Conservation (phyloP, 2,797 vertebrate species). For the Halcyon leucocephala region DNA sequence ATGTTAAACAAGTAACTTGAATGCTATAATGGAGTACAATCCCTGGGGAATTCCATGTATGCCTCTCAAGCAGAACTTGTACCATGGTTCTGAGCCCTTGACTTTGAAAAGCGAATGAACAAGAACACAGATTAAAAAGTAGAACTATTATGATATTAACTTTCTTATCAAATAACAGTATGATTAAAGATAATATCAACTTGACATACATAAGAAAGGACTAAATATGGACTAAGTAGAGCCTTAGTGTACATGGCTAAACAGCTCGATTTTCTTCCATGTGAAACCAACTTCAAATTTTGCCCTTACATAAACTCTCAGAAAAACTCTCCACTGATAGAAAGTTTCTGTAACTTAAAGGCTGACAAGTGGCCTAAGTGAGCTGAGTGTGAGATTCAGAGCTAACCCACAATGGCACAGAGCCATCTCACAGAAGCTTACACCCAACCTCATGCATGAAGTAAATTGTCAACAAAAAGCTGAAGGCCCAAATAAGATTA, state of each 20-base stretch:
- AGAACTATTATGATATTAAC: background rate
- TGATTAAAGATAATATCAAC: background rate
- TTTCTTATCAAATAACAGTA: background rate
- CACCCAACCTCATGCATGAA: background rate
- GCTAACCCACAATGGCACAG: background rate
- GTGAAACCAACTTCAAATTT: background rate
- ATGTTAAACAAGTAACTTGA: background rate
- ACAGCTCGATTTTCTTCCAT: background rate
- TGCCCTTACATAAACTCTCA: background rate
- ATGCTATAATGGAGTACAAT: background rate
- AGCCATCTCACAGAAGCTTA: background rate
- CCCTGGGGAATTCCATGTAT: background rate
- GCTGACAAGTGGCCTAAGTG: background rate
- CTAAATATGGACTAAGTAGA: background rate
- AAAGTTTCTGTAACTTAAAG: background rate
- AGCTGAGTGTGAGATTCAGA: background rate
- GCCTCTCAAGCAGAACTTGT: background rate
- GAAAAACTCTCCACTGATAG: background rate
- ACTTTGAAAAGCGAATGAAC: slow-evolving; percentile 26
- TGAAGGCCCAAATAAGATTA: background rate
- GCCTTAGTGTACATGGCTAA: background rate
- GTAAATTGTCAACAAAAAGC: background rate
- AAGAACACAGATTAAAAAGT: background rate
- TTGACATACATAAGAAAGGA: background rate
- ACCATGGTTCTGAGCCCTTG: background rate